These are phyloP conservation scores for Synanthedon myopaeformis DNA, from an alignment of 2,888 invertebrate genomes.

Conservation along the genomic window DNA sequence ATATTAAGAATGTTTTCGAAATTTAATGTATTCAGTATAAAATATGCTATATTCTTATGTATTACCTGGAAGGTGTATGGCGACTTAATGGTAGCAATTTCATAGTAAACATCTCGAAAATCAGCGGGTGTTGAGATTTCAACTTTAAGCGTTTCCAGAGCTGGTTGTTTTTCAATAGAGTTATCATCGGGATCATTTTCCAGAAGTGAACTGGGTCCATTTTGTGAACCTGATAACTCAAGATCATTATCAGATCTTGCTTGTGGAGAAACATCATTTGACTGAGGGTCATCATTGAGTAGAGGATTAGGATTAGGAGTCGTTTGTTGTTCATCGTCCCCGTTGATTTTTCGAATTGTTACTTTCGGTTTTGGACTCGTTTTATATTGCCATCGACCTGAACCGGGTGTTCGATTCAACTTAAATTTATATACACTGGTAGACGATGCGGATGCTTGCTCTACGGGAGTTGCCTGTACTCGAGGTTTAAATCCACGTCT, in stretches of 20 bases:
- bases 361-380: conserved; percentile 89
- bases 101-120: conserved; percentile 86
- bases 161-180: conserved; percentile 73
- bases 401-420: conserved; percentile 83
- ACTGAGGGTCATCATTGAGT: conserved; percentile 44
- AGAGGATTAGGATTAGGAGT: conserved; percentile 56
- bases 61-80: conserved; percentile 90
- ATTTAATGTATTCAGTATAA: background rate
- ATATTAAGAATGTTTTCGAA: background rate
- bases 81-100: conserved; percentile 90
- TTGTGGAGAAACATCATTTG: conserved; percentile 68
- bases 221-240: conserved; percentile 79
- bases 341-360: conserved; percentile 78
- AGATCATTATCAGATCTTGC: conserved; percentile 75
- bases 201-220: conserved; percentile 70
- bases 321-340: conserved; percentile 64
- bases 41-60: conserved; percentile 10
- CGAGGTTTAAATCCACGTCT: conserved; percentile 80
- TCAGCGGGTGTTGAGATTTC: conserved; percentile 90
- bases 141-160: conserved; percentile 85
- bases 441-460: conserved; percentile 60
- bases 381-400: conserved; percentile 92
- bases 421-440: conserved; percentile 84
- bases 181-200: conserved; percentile 75
- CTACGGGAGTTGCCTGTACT: conserved; percentile 67